Evolutionary conservation across 2,888 invertebrate genomes (phyloP).

Genomic region (Heliconius sara): DNA sequence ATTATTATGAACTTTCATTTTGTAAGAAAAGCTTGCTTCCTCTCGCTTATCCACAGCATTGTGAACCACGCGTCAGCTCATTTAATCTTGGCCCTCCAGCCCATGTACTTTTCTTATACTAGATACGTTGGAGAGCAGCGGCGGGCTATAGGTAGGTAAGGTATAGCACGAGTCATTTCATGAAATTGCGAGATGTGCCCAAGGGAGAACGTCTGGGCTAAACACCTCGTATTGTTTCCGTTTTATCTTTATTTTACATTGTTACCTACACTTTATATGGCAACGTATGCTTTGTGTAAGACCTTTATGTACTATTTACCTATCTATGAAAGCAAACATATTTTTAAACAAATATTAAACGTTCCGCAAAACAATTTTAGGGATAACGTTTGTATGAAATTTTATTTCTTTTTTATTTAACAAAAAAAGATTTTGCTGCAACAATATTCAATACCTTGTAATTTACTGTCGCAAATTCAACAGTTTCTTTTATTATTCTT

Average conservation of each 20-base stretch:
- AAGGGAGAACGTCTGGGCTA: conserved; percentile 76
- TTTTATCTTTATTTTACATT: conserved; percentile 58
- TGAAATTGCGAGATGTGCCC: conserved; percentile 78
- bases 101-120: conserved; percentile 56
- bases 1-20: conserved; percentile 59
- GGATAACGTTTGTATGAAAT: conserved; percentile 10
- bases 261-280: conserved; percentile 48
- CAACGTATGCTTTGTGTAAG: conserved; percentile 51
- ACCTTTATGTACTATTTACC: conserved; percentile 55
- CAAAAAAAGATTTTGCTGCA: conserved; percentile 19
- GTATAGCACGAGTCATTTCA: conserved; percentile 59
- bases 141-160: conserved; percentile 46
- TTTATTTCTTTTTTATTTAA: conserved; percentile 31
- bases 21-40: conserved; percentile 51
- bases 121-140: conserved; percentile 62
- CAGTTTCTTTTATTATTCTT: conserved; percentile 31
- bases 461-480: conserved; percentile 16
- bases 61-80: conserved; percentile 56
- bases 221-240: conserved; percentile 71
- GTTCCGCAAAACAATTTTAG: conserved; percentile 25
- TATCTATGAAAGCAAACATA: conserved; percentile 29
- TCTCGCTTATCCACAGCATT: conserved; percentile 41
- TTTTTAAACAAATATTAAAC: conserved; percentile 25
- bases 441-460: conserved; percentile 23
- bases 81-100: conserved; percentile 58